Conservation (phyloP, 2,797 vertebrate genomes). For the Betta splendens region DNA sequence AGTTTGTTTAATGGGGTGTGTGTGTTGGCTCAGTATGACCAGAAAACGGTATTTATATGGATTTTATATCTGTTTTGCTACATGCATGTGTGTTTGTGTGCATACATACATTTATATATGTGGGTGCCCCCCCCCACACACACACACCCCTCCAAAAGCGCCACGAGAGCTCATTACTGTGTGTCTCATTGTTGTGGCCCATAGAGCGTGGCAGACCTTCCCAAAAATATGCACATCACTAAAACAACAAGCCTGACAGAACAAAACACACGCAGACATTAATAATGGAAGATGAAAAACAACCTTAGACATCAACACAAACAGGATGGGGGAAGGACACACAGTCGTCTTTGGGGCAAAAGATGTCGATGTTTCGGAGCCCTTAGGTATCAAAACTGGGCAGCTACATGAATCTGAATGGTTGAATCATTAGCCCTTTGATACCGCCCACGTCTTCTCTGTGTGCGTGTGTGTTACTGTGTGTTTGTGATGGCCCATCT, state of each 20-base stretch:
- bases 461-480: not conserved
- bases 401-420: constrained; percentile 32
- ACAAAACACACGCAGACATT: constrained; percentile 67
- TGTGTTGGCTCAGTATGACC: constrained; percentile 6
- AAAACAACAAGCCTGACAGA: constrained; percentile 76
- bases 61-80: constrained; percentile 17
- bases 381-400: constrained; percentile 39
- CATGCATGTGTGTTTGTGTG: constrained; percentile 44
- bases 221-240: constrained; percentile 80
- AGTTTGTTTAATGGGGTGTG: constrained; percentile 35
- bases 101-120: constrained; percentile 46
- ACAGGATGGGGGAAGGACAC: constrained; percentile 55
- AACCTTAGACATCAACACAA: constrained; percentile 64
- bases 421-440: constrained; percentile 31
- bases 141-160: constrained; percentile 20
- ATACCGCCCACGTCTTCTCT: constrained; percentile 23
- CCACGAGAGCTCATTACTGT: constrained; percentile 79
- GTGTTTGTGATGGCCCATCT: not conserved
- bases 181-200: constrained; percentile 76
- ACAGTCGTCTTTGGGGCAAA: constrained; percentile 19
- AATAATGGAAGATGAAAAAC: constrained; percentile 74
- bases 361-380: constrained; percentile 37
- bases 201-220: constrained; percentile 76
- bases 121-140: not conserved
- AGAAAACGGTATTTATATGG: constrained; percentile 12